Percentiles rank a stretch among this genome's conserved stretches.
These are phyloP conservation scores for Doryteuthis pealeii DNA, from an alignment of 1,140 invertebrate genomes.

Conservation along the genomic window DNA sequence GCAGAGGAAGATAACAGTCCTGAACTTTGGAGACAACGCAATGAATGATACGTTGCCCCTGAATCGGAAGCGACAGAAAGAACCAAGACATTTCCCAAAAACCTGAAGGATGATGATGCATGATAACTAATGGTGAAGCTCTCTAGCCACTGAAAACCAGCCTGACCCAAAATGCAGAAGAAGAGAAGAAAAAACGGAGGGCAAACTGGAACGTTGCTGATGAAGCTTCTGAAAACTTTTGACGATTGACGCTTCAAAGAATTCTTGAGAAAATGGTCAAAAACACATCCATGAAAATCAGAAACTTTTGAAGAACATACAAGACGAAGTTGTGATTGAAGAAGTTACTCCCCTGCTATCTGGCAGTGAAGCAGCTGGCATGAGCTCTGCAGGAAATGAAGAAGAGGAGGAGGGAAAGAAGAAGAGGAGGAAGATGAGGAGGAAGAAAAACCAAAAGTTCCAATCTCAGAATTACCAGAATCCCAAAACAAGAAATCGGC, in stretches of 20 bases:
- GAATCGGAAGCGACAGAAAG: too few relatives aligned
- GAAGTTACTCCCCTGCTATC: too few relatives aligned
- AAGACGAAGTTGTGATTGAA: neutral
- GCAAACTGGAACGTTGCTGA: neutral
- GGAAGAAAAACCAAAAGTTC: conserved; percentile 14
- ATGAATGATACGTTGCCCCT: too few relatives aligned
- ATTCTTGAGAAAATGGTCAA: neutral
- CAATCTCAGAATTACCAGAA: conserved; percentile 19
- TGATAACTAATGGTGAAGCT: too few relatives aligned
- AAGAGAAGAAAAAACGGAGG: neutral
- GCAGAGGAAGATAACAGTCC: too few relatives aligned
- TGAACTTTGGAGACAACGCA: too few relatives aligned
- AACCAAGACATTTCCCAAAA: too few relatives aligned
- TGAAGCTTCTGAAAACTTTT: neutral
- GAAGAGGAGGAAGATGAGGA: neutral
- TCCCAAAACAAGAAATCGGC: conserved; percentile 19
- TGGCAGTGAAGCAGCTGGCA: neutral
- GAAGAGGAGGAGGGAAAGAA: too few relatives aligned
- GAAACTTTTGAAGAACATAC: neutral
- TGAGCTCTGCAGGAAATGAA: neutral
- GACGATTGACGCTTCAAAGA: neutral
- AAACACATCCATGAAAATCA: neutral
- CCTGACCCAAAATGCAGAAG: too few relatives aligned
- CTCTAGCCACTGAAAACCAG: too few relatives aligned
- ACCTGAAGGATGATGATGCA: too few relatives aligned